These are phyloP conservation scores for Brachionus koreanus DNA, from an alignment of 1,140 invertebrate genomes.

Conservation along the genomic window DNA sequence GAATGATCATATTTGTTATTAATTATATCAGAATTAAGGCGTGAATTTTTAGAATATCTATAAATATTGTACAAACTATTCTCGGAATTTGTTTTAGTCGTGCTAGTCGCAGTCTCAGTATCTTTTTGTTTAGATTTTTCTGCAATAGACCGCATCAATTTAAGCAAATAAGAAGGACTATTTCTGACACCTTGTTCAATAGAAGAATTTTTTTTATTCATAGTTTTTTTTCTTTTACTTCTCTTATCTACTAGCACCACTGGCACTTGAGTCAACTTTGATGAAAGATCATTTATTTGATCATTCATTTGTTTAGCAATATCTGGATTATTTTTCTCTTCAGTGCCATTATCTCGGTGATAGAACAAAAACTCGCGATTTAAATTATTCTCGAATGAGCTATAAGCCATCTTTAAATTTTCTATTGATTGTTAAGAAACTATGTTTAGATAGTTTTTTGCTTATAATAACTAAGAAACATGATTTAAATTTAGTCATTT, in stretches of 20 bases:
- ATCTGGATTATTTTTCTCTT: background rate
- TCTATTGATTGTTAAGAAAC: background rate
- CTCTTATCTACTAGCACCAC: slow-evolving; percentile 8
- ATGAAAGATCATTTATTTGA: background rate
- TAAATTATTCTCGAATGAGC: background rate
- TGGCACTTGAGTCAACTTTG: background rate
- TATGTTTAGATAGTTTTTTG: background rate
- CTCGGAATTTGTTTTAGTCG: background rate
- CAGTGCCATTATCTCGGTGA: background rate
- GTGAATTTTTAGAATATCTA: background rate
- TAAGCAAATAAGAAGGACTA: slow-evolving; percentile 4
- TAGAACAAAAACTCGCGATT: slow-evolving; percentile 29
- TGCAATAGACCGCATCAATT: background rate
- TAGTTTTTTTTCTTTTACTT: background rate
- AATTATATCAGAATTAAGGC: background rate
- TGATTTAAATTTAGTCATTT: background rate
- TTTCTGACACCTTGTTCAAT: background rate
- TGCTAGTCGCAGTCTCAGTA: background rate
- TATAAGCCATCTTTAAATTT: background rate
- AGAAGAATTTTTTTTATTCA: background rate
- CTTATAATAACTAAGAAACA: slow-evolving; percentile 13
- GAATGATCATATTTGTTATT: background rate
- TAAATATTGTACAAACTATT: background rate
- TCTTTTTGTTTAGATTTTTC: background rate
- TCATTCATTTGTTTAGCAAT: slow-evolving; percentile 3